Conservation (phyloP, 2,797 vertebrate genomes). For the Botia almorhae region DNA sequence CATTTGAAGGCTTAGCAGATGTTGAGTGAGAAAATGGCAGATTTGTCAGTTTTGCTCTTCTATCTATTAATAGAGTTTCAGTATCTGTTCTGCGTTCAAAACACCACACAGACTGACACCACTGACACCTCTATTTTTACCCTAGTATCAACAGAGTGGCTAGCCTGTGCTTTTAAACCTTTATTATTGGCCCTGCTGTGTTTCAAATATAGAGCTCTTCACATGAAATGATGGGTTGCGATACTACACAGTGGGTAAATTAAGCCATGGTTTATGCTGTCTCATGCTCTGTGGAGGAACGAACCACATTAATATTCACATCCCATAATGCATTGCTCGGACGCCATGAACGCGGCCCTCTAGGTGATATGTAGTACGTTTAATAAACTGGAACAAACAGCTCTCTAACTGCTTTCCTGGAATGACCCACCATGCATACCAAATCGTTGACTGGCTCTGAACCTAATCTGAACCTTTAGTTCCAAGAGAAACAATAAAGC, state of each 20-base stretch:
- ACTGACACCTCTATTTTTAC: slow-evolving; percentile 71
- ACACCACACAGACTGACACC: slow-evolving; percentile 44
- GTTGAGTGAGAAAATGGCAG: slow-evolving; percentile 67
- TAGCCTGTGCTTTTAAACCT: slow-evolving; percentile 64
- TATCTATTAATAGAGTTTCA: slow-evolving; percentile 70
- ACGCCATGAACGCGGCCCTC: not conserved
- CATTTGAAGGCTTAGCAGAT: slow-evolving; percentile 63
- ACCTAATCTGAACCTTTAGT: slow-evolving; percentile 23
- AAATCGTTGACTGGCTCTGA: slow-evolving; percentile 27
- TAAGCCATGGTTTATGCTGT: slow-evolving; percentile 49
- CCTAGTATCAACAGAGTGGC: slow-evolving; percentile 64
- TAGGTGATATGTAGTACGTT: slow-evolving; percentile 20
- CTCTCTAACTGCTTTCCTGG: slow-evolving; percentile 18
- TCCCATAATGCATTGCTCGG: not conserved
- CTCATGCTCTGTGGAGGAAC: slow-evolving; percentile 19
- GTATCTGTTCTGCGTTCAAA: slow-evolving; percentile 73
- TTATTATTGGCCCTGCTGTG: slow-evolving; percentile 57
- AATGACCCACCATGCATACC: slow-evolving; percentile 18
- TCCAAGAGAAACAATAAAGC: slow-evolving; percentile 29
- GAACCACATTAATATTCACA: slow-evolving; percentile 1
- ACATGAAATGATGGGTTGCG: slow-evolving; percentile 49
- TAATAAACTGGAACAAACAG: slow-evolving; percentile 33
- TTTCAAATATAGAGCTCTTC: slow-evolving; percentile 57
- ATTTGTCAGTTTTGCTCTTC: slow-evolving; percentile 61
- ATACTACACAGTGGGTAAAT: slow-evolving; percentile 48